Base-by-base conservation (phyloP, 1,140 invertebrate genomes). In the Chlorops oryzae region DNA sequence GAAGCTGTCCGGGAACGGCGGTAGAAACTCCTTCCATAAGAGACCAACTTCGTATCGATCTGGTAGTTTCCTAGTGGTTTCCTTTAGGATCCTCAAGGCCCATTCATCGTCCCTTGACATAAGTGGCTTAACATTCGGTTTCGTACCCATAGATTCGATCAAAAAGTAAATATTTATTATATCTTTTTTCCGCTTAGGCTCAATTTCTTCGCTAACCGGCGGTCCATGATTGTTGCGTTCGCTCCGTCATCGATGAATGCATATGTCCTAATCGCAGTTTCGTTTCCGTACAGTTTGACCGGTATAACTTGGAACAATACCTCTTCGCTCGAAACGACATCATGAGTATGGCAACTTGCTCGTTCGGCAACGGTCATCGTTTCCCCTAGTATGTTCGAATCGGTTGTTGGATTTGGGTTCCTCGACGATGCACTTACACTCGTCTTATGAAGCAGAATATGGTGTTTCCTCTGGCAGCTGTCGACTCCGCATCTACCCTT, bases 1-100 rank as follows among this genome's bases (percentile, higher is more conserved):
- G 6, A 23, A 22, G 17, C 39, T 56, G n/a, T 51, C 22, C 7
- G 51, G 55, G 1, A 57, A 35, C 6, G 3, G 0, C 2, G 22
- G 32, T 13, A 7, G 3, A n/a, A 51, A 34, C 3, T 23, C 20
- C 23, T 56, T 59, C 49, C 57, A 59, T 3, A 59, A 22, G 3
- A 51, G 24, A 13, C 48, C 44, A 3, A 39, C 28, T 22, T 54
- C 38, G 42, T 51, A 59, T 3, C 22, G 40, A 10, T 37, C 24
- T 27, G 24, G 24, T 5, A 32, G 5, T 17, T 32, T 27, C 12
- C 32, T 46, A 21, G 10, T 43, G 15, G 41, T 20, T 17, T 23
- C 17, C 20, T 46, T 27, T 17, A 27, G 12, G 12, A 46, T 7
- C 5, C 6, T 6, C 24, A 32, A 21, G 24, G 41, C 13, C 23